Evolutionary conservation across 2,888 invertebrate genomes (phyloP).

Genomic region (Harpalus rubripes): DNA sequence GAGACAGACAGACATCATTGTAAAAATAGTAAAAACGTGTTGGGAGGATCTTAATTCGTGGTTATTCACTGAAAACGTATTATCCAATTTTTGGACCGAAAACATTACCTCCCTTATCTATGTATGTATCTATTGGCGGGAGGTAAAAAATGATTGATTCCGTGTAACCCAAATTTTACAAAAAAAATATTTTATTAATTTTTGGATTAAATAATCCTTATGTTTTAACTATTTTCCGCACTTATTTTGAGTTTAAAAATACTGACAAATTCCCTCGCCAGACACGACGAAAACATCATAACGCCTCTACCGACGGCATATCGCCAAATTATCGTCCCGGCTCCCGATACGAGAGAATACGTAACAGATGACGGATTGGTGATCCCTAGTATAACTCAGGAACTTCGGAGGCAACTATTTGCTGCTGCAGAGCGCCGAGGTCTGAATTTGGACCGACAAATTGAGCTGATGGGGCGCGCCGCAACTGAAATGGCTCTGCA

Average conservation of each 20-base stretch:
- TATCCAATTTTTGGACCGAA: too few species aligned
- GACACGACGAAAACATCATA: constrained; percentile 93
- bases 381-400: constrained; percentile 86
- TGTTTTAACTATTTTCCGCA: too few species aligned
- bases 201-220: too few species aligned
- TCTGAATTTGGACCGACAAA: constrained; percentile 82
- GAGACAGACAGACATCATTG: too few species aligned
- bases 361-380: constrained; percentile 90
- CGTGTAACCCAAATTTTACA: too few species aligned
- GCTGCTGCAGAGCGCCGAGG: constrained; percentile 84
- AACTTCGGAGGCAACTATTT: constrained; percentile 85
- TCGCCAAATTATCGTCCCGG: constrained; percentile 86
- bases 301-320: constrained; percentile 82
- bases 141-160: too few species aligned
- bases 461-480: constrained; percentile 90
- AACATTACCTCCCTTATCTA: too few species aligned
- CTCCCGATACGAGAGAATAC: constrained; percentile 82
- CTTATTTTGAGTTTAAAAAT: not conserved
- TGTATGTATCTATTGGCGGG: too few species aligned
- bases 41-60: too few species aligned
- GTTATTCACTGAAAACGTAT: too few species aligned
- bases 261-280: constrained; percentile 73
- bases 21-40: too few species aligned
- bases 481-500: constrained; percentile 91
- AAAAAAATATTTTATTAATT: too few species aligned